phyloP scores from a whole-genome alignment of 2,888 invertebrate species.

The Azorinus chamasolen region DNA sequence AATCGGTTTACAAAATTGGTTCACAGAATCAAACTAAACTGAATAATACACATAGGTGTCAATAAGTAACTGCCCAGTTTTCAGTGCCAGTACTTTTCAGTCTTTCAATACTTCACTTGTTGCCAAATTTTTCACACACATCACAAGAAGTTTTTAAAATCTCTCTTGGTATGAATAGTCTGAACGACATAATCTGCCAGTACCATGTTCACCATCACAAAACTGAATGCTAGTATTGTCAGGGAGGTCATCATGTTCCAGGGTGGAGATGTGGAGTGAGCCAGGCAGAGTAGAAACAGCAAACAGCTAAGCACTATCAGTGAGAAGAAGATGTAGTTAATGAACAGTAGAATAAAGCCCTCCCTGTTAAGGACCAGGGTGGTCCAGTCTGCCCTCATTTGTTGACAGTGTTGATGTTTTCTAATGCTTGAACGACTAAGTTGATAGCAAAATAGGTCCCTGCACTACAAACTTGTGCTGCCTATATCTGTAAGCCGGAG shows the following conservation, averaged over 20 bases:
- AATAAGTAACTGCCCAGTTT: no score
- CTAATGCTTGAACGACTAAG: no score
- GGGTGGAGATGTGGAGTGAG: constrained; percentile 72
- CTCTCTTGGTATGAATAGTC: constrained; percentile 80
- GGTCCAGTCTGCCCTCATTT: constrained; percentile 80
- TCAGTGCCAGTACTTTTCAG: no score
- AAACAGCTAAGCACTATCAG: constrained; percentile 78
- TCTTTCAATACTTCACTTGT: no score
- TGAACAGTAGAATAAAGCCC: constrained; percentile 80
- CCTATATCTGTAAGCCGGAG: no score
- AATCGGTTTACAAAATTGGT: no score
- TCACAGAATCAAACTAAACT: no score
- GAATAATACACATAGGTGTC: no score
- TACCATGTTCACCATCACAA: constrained; percentile 81
- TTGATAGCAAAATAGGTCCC: no score
- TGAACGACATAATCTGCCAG: constrained; percentile 83
- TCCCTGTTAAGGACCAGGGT: constrained; percentile 80
- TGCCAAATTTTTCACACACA: no score
- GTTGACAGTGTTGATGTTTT: no score
- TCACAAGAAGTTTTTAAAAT: constrained; percentile 72
- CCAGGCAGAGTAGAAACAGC: constrained; percentile 74
- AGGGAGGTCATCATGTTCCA: constrained; percentile 72
- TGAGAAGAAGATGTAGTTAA: constrained; percentile 84
- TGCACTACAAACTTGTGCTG: no score
- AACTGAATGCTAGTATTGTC: constrained; percentile 80